phyloP scores from a whole-genome alignment of 2,797 vertebrate species.

The Sphaeramia orbicularis region DNA sequence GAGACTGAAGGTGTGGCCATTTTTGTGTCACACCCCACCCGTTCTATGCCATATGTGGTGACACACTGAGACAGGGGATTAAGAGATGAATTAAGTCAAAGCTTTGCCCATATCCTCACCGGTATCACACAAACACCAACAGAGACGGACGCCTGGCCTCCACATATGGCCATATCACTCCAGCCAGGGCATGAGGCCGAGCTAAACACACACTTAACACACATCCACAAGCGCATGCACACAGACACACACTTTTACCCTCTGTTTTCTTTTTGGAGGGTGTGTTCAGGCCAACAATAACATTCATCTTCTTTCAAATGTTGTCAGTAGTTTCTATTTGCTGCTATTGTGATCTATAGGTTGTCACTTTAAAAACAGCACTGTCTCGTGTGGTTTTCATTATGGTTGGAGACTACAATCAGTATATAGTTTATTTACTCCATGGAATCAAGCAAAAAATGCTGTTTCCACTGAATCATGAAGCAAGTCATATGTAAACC shows the following conservation, averaged over 20 bases:
- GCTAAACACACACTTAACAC: constrained; percentile 30
- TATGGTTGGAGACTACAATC: constrained; percentile 19
- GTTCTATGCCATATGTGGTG: constrained; percentile 42
- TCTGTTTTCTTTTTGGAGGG: constrained; percentile 44
- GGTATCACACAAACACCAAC: constrained; percentile 50
- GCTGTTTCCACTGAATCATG: constrained; percentile 4
- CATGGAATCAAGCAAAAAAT: constrained; percentile 12
- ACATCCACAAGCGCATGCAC: constrained; percentile 18
- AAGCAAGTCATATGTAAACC: constrained; percentile 7
- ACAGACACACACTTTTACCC: constrained; percentile 26
- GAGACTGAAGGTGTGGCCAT: constrained; percentile 14
- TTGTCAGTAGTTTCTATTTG: constrained; percentile 48
- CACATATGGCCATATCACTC: constrained; percentile 62
- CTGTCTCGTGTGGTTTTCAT: constrained; percentile 32
- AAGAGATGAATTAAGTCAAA: constrained; percentile 62
- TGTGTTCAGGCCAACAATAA: constrained; percentile 51
- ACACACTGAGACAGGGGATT: constrained; percentile 61
- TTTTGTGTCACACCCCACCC: constrained; percentile 26
- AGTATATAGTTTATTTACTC: constrained; percentile 19
- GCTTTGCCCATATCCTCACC: constrained; percentile 51
- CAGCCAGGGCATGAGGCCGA: constrained; percentile 33
- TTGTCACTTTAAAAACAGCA: constrained; percentile 31
- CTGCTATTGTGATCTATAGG: constrained; percentile 39
- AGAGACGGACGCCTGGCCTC: constrained; percentile 50
- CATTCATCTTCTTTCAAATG: constrained; percentile 60